Conservation (phyloP, 2,888 invertebrate species). For the Asteroscopus sphinx region DNA sequence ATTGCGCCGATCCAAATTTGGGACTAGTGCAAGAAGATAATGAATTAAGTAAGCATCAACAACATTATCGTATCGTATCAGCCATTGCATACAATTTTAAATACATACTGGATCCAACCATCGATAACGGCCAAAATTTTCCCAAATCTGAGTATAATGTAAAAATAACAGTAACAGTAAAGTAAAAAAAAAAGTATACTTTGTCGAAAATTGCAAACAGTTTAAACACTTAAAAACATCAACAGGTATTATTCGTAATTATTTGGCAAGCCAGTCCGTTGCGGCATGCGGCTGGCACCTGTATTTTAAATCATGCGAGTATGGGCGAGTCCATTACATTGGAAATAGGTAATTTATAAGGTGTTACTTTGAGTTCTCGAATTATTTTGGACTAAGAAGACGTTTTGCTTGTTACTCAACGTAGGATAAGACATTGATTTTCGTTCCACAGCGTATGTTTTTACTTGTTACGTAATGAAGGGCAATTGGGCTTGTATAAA, state of each 20-base stretch:
- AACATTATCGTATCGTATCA: too few relatives aligned
- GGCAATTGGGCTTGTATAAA: too few relatives aligned
- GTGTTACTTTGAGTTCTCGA: slow-evolving; percentile 52
- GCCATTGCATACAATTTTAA: too few relatives aligned
- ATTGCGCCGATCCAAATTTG: too few relatives aligned
- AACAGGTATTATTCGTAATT: slow-evolving; percentile 63
- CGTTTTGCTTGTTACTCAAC: not conserved
- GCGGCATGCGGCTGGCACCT: slow-evolving; percentile 64
- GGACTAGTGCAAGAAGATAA: too few relatives aligned
- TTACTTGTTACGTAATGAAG: too few relatives aligned
- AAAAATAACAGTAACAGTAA: slow-evolving; percentile 47
- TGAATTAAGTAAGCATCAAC: too few relatives aligned
- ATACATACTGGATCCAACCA: too few relatives aligned
- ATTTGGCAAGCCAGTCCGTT: slow-evolving; percentile 52
- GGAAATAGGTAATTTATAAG: slow-evolving; percentile 60
- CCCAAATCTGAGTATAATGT: slow-evolving; percentile 36
- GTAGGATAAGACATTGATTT: too few relatives aligned
- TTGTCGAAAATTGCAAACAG: slow-evolving; percentile 49
- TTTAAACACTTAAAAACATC: slow-evolving; percentile 57
- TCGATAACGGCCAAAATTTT: slow-evolving; percentile 12
- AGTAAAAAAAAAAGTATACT: slow-evolving; percentile 30
- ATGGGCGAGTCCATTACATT: slow-evolving; percentile 54
- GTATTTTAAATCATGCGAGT: slow-evolving; percentile 67
- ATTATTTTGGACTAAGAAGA: not conserved
- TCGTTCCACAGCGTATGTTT: too few relatives aligned